Conservation (phyloP, 35 echinoderm and acorn worm genomes). For the Ophioderma brevispina region DNA sequence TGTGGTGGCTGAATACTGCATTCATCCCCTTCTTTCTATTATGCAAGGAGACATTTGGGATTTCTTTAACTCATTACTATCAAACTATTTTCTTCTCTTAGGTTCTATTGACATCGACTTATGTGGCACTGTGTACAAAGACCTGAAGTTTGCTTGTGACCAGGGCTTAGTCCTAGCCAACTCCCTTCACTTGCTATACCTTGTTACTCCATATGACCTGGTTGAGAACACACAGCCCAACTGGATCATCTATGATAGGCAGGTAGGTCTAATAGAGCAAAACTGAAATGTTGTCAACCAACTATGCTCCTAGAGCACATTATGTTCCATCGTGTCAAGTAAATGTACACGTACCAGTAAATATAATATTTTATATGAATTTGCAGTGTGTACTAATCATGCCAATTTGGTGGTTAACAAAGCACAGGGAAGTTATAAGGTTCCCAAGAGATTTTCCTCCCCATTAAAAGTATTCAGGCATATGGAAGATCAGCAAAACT, state of each 20-base stretch:
- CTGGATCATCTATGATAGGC: conserved; percentile 84
- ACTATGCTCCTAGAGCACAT: too few species aligned
- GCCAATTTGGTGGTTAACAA: background rate
- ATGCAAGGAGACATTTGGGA: too few species aligned
- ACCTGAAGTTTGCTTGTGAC: conserved; percentile 72
- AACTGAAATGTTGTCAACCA: too few species aligned
- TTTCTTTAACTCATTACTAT: too few species aligned
- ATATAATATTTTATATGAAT: too few species aligned
- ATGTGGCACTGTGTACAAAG: conserved; percentile 64
- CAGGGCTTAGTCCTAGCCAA: conserved; percentile 83
- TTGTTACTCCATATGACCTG: conserved; percentile 87
- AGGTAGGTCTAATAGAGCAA: conserved; percentile 52
- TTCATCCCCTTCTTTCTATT: too few species aligned
- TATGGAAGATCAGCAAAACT: too few species aligned
- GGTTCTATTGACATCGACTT: conserved; percentile 90
- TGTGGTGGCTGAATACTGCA: too few species aligned
- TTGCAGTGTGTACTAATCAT: background rate
- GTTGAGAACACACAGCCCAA: conserved; percentile 41
- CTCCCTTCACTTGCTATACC: conserved; percentile 79
- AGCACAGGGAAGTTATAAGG: background rate
- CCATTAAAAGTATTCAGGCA: too few species aligned
- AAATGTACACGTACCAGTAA: too few species aligned
- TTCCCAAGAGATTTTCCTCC: too few species aligned
- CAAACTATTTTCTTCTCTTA: conserved; percentile 3
- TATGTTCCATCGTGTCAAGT: too few species aligned